These are phyloP conservation scores for Agrypnia vestita DNA, from an alignment of 1,140 invertebrate genomes.

Conservation along the genomic window DNA sequence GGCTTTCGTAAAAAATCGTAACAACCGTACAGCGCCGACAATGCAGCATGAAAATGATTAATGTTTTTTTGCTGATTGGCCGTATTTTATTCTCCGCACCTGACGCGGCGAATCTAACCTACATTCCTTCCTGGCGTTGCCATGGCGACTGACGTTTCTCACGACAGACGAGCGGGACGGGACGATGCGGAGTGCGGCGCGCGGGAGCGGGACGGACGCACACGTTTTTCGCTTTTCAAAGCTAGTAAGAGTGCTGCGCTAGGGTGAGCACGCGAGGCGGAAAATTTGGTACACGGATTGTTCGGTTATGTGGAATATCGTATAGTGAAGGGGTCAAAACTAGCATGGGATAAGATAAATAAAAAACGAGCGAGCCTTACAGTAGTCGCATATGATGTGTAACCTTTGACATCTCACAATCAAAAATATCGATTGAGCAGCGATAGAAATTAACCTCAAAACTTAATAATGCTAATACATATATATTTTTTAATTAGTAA, in stretches of 20 bases:
- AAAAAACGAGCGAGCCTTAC: too few relatives aligned
- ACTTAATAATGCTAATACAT: too few relatives aligned
- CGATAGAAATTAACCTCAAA: too few relatives aligned
- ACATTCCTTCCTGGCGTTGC: slow-evolving; percentile 34
- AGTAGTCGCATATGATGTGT: too few relatives aligned
- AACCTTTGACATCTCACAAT: too few relatives aligned
- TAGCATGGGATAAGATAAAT: too few relatives aligned
- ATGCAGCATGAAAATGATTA: background rate
- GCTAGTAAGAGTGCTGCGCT: background rate
- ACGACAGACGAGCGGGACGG: slow-evolving; percentile 13
- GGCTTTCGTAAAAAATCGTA: background rate
- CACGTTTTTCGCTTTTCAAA: slow-evolving; percentile 35
- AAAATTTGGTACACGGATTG: slow-evolving; percentile 9
- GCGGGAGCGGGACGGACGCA: slow-evolving; percentile 17
- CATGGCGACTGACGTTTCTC: slow-evolving; percentile 42
- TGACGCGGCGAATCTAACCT: slow-evolving; percentile 13
- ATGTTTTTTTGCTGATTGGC: background rate
- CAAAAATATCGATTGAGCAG: too few relatives aligned
- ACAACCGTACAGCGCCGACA: background rate
- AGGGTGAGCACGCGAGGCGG: background rate
- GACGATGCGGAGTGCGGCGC: background rate
- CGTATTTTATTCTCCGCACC: background rate
- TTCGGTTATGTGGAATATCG: too few relatives aligned
- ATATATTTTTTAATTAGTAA: too few relatives aligned
- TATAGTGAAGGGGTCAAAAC: too few relatives aligned